A percentile compares a stretch with the other conserved stretches of the same genome.
phyloP scores from a whole-genome alignment of 2,888 invertebrate species.

The Asteroscopus sphinx region DNA sequence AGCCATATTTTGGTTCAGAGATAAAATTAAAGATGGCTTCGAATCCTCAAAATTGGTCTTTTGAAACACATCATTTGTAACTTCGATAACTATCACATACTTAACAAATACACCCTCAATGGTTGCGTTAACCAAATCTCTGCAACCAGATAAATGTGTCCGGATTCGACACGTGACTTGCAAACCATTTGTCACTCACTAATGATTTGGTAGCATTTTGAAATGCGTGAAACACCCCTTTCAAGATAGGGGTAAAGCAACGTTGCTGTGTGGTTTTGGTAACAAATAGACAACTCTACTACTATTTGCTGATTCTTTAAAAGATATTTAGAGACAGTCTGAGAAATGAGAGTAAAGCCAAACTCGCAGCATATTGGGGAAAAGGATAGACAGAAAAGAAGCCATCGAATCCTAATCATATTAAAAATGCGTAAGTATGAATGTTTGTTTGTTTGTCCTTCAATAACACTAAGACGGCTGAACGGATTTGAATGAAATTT shows the following conservation, averaged over 20 bases:
- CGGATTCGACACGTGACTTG: constrained; percentile 49
- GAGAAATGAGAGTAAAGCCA: too few species aligned
- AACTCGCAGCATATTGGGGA: too few species aligned
- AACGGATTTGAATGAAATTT: too few species aligned
- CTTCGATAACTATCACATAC: constrained; percentile 20
- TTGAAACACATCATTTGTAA: constrained; percentile 10
- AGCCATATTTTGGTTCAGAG: not conserved
- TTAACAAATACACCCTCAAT: constrained; percentile 29
- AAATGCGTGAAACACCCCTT: constrained; percentile 47
- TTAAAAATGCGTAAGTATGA: too few species aligned
- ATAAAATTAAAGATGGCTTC: not conserved
- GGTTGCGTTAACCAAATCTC: constrained; percentile 42
- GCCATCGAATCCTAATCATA: too few species aligned
- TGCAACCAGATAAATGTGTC: constrained; percentile 47
- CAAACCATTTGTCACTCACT: constrained; percentile 59
- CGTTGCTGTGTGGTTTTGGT: constrained; percentile 9
- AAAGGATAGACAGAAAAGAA: too few species aligned
- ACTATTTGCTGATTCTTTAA: not conserved
- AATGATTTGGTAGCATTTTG: constrained; percentile 55
- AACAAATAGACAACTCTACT: not conserved
- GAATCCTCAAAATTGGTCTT: too few species aligned
- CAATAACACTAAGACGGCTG: too few species aligned
- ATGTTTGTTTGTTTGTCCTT: too few species aligned
- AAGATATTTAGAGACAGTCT: not conserved
- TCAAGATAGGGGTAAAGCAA: constrained; percentile 29